Evolutionary conservation across 2,113 vertebrate species (phyloP).

Genomic region (Gopherus evgoodei): DNA sequence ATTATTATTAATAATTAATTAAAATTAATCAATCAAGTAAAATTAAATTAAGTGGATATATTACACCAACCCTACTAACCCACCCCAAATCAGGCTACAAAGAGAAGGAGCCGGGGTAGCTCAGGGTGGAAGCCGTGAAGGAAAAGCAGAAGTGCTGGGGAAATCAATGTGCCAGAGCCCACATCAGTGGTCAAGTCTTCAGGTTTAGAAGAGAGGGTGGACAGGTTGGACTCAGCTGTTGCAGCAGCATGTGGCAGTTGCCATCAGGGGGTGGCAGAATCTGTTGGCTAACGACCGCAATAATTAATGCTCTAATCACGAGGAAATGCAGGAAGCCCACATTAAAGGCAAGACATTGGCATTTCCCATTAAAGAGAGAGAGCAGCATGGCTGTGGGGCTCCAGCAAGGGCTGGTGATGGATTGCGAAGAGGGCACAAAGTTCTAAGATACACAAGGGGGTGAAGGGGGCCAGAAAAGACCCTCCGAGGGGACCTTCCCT

Average conservation of each 20-base stretch:
- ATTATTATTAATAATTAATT: too few species aligned
- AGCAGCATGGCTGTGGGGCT: not conserved
- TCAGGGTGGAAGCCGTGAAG: not conserved
- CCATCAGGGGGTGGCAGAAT: not conserved
- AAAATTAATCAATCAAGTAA: too few species aligned
- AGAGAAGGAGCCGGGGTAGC: not conserved
- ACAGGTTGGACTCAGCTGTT: not conserved
- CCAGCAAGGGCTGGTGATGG: not conserved
- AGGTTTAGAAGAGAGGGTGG: not conserved
- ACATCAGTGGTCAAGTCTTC: not conserved
- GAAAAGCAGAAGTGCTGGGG: too few species aligned
- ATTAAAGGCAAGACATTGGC: constrained; percentile 1
- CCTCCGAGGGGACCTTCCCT: not conserved
- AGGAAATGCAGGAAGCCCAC: not conserved
- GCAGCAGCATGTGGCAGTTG: not conserved
- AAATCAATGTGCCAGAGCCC: not conserved
- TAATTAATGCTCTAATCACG: constrained; percentile 12
- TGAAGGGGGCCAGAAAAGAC: not conserved
- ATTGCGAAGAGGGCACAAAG: not conserved
- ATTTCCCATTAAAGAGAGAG: not conserved
- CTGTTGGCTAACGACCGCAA: not conserved
- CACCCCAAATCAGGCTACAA: too few species aligned
- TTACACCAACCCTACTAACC: too few species aligned
- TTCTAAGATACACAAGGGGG: not conserved
- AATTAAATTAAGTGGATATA: too few species aligned